Evolutionary conservation across 2,888 invertebrate species (phyloP).

Genomic region (Furcula furcula): DNA sequence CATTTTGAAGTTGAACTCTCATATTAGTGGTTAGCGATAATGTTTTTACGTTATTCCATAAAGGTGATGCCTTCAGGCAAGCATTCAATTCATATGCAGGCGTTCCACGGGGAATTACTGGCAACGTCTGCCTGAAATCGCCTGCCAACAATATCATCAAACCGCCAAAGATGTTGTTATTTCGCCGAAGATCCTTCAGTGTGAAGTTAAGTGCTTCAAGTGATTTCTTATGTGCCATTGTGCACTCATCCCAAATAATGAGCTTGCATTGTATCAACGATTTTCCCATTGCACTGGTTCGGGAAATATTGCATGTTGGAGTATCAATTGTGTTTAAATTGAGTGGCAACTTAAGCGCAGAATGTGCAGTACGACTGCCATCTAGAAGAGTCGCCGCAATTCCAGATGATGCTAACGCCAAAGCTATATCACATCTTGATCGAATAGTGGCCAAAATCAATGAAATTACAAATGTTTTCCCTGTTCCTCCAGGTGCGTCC

Average conservation of each 20-base stretch:
- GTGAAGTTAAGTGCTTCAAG: slow-evolving; percentile 17
- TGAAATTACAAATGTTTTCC: slow-evolving; percentile 18
- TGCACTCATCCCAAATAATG: slow-evolving; percentile 22
- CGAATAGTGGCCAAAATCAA: slow-evolving; percentile 19
- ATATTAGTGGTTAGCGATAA: slow-evolving; percentile 14
- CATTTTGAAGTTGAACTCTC: slow-evolving; percentile 23
- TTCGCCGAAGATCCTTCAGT: slow-evolving; percentile 18
- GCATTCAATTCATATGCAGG: slow-evolving; percentile 26
- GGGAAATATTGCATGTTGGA: slow-evolving; percentile 23
- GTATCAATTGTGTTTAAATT: slow-evolving; percentile 21
- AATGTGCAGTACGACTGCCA: slow-evolving; percentile 20
- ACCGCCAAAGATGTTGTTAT: slow-evolving; percentile 19
- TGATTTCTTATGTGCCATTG: slow-evolving; percentile 14
- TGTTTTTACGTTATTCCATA: slow-evolving; percentile 23
- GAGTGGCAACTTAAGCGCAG: slow-evolving; percentile 21
- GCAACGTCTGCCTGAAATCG: slow-evolving; percentile 9
- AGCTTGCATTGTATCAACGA: slow-evolving; percentile 18
- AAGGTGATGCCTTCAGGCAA: slow-evolving; percentile 27
- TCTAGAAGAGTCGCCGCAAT: slow-evolving; percentile 19
- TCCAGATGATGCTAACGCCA: slow-evolving; percentile 20
- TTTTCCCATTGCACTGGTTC: slow-evolving; percentile 20
- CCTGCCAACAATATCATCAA: slow-evolving; percentile 9
- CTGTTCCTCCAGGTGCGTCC: slow-evolving; percentile 10
- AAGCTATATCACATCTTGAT: slow-evolving; percentile 14
- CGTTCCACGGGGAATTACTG: slow-evolving; percentile 20